A percentile compares a stretch with the other conserved stretches of the same genome.
Conservation (phyloP, 2,888 invertebrate genomes). For the Junonia oenone region DNA sequence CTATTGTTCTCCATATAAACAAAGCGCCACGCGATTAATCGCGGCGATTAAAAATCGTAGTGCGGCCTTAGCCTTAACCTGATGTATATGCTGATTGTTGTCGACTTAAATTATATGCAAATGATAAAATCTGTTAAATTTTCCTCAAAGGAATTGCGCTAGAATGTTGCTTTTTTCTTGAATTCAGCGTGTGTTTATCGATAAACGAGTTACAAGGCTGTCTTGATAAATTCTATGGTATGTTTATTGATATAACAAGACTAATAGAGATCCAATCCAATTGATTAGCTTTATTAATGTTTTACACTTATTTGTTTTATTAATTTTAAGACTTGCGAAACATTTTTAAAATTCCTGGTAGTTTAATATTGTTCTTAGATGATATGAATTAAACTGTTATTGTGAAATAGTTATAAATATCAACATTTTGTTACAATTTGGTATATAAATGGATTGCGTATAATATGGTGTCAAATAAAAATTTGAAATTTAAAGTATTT, state of each 20-base stretch:
- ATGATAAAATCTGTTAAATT: constrained; percentile 5
- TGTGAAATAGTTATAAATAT: constrained; percentile 30
- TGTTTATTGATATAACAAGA: background rate
- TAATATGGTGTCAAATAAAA: constrained; percentile 73
- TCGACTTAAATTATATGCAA: background rate
- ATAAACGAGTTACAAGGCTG: background rate
- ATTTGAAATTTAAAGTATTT: constrained; percentile 30
- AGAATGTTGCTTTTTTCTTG: background rate
- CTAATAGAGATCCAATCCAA: constrained; percentile 2
- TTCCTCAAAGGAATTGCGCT: constrained; percentile 24
- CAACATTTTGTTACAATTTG: constrained; percentile 78
- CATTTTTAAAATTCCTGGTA: background rate
- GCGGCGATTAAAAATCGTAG: too few species aligned
- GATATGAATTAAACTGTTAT: constrained; percentile 5
- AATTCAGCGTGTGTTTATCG: background rate
- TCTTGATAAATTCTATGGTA: background rate
- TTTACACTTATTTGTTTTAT: background rate
- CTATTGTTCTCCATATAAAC: too few species aligned
- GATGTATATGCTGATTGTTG: constrained; percentile 6
- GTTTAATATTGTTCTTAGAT: constrained; percentile 10
- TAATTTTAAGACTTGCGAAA: background rate
- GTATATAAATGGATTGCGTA: constrained; percentile 70
- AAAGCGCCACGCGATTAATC: too few species aligned
- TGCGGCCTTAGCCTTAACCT: too few species aligned
- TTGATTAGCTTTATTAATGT: constrained; percentile 4